phyloP scores from a whole-genome alignment of 2,888 invertebrate genomes.

The Nysson spinosus region DNA sequence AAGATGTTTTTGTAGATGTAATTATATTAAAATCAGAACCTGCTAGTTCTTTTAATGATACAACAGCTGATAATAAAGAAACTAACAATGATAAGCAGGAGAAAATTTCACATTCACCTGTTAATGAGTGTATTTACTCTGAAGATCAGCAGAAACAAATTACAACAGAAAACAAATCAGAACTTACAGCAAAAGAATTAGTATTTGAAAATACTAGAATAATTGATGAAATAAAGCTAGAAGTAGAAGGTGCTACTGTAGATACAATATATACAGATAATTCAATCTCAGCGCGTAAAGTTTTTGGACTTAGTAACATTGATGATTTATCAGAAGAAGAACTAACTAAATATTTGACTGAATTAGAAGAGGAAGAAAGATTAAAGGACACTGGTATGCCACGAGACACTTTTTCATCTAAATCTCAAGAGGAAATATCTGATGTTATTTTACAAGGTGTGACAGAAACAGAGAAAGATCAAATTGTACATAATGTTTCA shows the following conservation, averaged over 20 bases:
- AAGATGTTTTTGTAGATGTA: slow-evolving; percentile 63
- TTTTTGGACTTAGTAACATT: slow-evolving; percentile 67
- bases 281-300: slow-evolving; percentile 37
- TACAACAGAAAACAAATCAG: slow-evolving; percentile 57
- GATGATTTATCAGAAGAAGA: slow-evolving; percentile 76
- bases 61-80: slow-evolving; percentile 45
- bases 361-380: slow-evolving; percentile 75
- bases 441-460: slow-evolving; percentile 35
- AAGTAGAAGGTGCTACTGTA: slow-evolving; percentile 15
- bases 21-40: slow-evolving; percentile 2
- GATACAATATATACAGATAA: slow-evolving; percentile 7
- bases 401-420: slow-evolving; percentile 5
- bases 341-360: slow-evolving; percentile 75
- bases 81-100: slow-evolving; percentile 43
- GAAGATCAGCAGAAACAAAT: slow-evolving; percentile 53
- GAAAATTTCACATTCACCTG: slow-evolving; percentile 23
- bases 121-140: slow-evolving; percentile 62
- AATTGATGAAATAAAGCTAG: neutral
- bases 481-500: slow-evolving; percentile 68
- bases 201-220: neutral
- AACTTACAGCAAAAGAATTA: slow-evolving; percentile 10
- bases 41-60: neutral
- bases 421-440: slow-evolving; percentile 3
- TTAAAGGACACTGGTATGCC: slow-evolving; percentile 42
- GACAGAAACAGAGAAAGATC: slow-evolving; percentile 51